These are phyloP conservation scores for Crocallis elinguaria DNA, from an alignment of 2,888 invertebrate species.

Conservation along the genomic window DNA sequence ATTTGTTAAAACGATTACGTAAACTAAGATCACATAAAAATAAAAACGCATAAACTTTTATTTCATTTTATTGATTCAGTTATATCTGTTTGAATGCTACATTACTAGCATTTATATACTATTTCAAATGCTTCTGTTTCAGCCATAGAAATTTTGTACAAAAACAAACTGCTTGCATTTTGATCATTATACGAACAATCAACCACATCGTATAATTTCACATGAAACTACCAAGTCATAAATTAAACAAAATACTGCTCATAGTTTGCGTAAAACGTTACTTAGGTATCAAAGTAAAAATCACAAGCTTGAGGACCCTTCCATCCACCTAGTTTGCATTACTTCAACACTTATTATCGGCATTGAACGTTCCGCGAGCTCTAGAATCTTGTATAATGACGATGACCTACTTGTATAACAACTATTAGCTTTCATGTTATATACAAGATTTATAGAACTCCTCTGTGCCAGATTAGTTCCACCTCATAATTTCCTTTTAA, in stretches of 20 bases:
- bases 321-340: slow-evolving; percentile 29
- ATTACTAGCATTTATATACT: slow-evolving; percentile 70
- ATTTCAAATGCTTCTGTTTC: slow-evolving; percentile 75
- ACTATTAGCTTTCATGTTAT: slow-evolving; percentile 10
- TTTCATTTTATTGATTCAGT: slow-evolving; percentile 80
- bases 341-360: slow-evolving; percentile 2
- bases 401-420: not conserved
- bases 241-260: slow-evolving; percentile 36
- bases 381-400: not conserved
- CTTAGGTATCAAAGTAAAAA: slow-evolving; percentile 38
- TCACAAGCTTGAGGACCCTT: slow-evolving; percentile 40
- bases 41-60: slow-evolving; percentile 60
- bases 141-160: slow-evolving; percentile 80
- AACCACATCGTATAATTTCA: slow-evolving; percentile 35
- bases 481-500: slow-evolving; percentile 34
- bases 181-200: slow-evolving; percentile 60
- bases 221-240: slow-evolving; percentile 32
- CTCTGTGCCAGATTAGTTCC: slow-evolving; percentile 15
- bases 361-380: slow-evolving; percentile 23
- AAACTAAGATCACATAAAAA: slow-evolving; percentile 30
- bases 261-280: slow-evolving; percentile 34
- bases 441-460: slow-evolving; percentile 15
- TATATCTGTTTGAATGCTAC: slow-evolving; percentile 79
- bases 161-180: slow-evolving; percentile 71
- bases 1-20: no score